Conservation (phyloP, 2,888 invertebrate genomes). For the Parascotia fuliginaria region DNA sequence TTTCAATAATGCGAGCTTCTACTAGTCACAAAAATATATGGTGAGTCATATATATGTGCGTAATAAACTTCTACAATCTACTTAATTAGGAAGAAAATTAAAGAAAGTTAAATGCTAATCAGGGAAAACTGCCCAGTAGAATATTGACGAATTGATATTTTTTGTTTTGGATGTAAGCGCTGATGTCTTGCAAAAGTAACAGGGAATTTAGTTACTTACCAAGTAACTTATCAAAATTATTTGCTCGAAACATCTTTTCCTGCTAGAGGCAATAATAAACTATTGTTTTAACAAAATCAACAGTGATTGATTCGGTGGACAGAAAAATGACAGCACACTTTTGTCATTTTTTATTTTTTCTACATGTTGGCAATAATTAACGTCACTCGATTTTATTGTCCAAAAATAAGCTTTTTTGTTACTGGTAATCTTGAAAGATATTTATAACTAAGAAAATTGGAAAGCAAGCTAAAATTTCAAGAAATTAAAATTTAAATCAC, state of each 20-base stretch:
- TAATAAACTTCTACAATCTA: background rate
- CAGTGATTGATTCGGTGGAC: conserved; percentile 69
- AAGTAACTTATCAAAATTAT: conserved; percentile 88
- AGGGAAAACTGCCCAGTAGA: conserved; percentile 40
- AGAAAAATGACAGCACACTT: conserved; percentile 81
- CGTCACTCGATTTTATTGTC: conserved; percentile 27
- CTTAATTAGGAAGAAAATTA: conserved; percentile 19
- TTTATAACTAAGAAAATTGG: too few species aligned
- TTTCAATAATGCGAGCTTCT: conserved; percentile 13
- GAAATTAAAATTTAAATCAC: too few species aligned
- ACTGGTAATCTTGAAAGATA: background rate
- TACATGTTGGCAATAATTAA: conserved; percentile 47
- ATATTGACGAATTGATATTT: conserved; percentile 31
- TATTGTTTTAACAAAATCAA: conserved; percentile 77
- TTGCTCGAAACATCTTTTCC: conserved; percentile 86
- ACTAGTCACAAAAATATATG: background rate
- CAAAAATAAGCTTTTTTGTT: background rate
- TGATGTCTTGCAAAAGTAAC: conserved; percentile 6
- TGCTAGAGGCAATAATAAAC: conserved; percentile 54
- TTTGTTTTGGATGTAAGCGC: conserved; percentile 23
- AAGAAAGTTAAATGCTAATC: conserved; percentile 47
- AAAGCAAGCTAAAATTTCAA: too few species aligned
- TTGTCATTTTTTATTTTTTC: conserved; percentile 70
- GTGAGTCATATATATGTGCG: conserved; percentile 1
- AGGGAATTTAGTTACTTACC: conserved; percentile 73